Evolutionary conservation across 2,888 invertebrate species (phyloP), one percentile per base, ranked within the genome.

Genomic region (Andrena bucephala): DNA sequence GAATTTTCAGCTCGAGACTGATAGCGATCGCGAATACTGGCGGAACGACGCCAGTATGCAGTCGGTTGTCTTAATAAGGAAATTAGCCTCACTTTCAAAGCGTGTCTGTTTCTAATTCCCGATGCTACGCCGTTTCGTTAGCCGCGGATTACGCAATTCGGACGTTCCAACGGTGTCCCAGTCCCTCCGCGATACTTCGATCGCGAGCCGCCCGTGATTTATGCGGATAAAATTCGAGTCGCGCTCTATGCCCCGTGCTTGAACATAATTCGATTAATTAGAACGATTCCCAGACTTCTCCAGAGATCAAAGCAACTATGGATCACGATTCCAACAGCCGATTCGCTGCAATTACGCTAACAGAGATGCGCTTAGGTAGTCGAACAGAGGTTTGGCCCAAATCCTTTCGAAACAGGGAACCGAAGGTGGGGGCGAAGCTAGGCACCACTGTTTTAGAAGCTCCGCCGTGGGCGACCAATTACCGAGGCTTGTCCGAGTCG

Each of bases 381-480:
- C 3, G 63, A 72, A n/a, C 29, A 50, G 48, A 54, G 65, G 66
- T 57, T 62, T 48, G 31, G 31, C 36, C 13, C 33, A 57, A 50
- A 42, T 52, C 16, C 27, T 31, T 6, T 8, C 24, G 75, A 54
- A 81, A 59, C 63, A 63, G 50, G 27, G 60, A 24, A 57, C 8
- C 42, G 36, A 33, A 60, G 65, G 20, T 27, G 0, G 20, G 36
- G 52, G 29, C 13, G 20, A 69, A 29, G 48, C 68, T 29, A 54
- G 33, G 71, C 31, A 52, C 2, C 36, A 7, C 29, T 57, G 29
- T 75, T 73, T 70, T 31, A 57, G 63, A 54, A 63, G 54, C 87
- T 87, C 83, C 85, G 75, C 70, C 80, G 85, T 83, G 89, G 86
- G 85, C 87, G 84, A 88, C 89, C 92, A 91, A 92, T 92, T 92